phyloP scores from a whole-genome alignment of 2,113 vertebrate species.

The Lampris incognitus region DNA sequence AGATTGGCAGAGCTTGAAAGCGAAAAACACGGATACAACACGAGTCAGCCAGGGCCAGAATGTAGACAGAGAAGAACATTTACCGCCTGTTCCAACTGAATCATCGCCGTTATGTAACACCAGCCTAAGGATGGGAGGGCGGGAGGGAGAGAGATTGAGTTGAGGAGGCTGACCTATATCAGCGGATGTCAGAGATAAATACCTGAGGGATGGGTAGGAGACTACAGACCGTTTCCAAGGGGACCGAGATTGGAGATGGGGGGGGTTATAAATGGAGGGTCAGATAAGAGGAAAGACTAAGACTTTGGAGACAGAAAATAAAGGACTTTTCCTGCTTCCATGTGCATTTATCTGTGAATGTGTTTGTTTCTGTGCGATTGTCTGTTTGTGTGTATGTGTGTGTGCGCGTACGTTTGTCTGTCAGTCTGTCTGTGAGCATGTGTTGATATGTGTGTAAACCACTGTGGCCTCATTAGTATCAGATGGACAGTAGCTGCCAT shows the following conservation, averaged over 20 bases:
- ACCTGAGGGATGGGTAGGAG: conserved; percentile 51
- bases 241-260: neutral
- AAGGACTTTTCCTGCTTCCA: too few species aligned
- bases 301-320: too few species aligned
- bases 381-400: conserved; percentile 6
- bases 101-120: conserved; percentile 73
- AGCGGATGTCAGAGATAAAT: conserved; percentile 57
- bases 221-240: neutral
- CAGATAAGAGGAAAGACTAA: neutral
- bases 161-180: conserved; percentile 73
- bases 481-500: conserved; percentile 45
- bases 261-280: neutral
- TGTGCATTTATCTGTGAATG: neutral
- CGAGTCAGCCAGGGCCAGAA: conserved; percentile 57
- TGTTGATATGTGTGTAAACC: neutral
- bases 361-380: conserved; percentile 10
- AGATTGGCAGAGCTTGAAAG: conserved; percentile 17
- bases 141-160: conserved; percentile 16
- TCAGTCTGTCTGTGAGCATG: neutral
- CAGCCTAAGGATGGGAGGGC: conserved; percentile 44
- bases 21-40: conserved; percentile 39
- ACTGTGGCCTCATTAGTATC: conserved; percentile 40
- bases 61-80: conserved; percentile 54
- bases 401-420: neutral
- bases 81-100: conserved; percentile 61